Base-by-base conservation (phyloP, 2,797 vertebrate species). In the Pygocentrus nattereri region DNA sequence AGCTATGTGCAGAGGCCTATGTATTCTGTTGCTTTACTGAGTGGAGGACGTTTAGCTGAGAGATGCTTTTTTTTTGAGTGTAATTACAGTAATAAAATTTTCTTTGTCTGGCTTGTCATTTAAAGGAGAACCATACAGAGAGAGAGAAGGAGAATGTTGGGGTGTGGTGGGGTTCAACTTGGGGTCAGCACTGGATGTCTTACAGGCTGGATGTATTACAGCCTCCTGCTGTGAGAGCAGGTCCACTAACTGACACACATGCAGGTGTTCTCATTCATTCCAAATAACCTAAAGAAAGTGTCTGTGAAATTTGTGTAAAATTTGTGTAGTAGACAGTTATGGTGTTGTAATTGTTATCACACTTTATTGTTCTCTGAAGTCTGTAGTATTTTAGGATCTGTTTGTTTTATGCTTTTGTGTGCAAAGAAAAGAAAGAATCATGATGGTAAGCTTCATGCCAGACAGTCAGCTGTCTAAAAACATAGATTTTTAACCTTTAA, bases 101-200 rank as follows among this genome's bases (percentile, higher is more conserved):
- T 15, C 8, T 21, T 10, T 58, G 71, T n/a, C 31, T 59, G 58
- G 56, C 65, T 78, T 69, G 68, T 27, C 7, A 58, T 70, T n/a
- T 77, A 78, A 74, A 80, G 62, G 34, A 47, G 41, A 68, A 52
- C 58, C 68, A 65, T 62, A 67, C 50, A 61, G 62, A 62, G 74
- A 25, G 74, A 68, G 31, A 81, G 44, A 67, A 44, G 64, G 61
- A 83, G 68, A 61, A 77, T 54, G 54, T 4, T 54, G 30, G 70
- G 80, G 77, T 77, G 82, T 77, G 85, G 34, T 12, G 31, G 50
- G 72, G 50, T 82, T 82, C 62, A 65, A 21, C 49, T 6, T n/a
- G 18, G 47, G 78, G 74, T 74, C 74, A 76, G 16, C 31, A 16
- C 18, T 52, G 47, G 58, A 47, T 18, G 64, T 41, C 61, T 16